Conservation (phyloP, 1,140 invertebrate genomes). For the Bilobella aurantiaca region DNA sequence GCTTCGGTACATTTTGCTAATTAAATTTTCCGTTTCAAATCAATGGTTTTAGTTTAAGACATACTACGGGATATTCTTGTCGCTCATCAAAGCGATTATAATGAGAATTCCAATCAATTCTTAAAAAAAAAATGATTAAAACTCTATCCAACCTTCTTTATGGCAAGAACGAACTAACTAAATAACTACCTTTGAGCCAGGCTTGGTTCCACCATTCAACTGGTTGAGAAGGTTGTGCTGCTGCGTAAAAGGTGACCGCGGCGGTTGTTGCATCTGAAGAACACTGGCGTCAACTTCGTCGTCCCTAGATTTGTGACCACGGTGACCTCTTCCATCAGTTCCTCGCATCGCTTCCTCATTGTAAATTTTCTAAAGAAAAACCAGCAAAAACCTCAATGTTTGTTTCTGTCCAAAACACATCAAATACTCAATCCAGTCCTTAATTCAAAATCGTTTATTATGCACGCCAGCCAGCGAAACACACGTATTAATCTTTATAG, state of each 20-base stretch:
- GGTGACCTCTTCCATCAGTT: not conserved
- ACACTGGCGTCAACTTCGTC: slow-evolving; percentile 12
- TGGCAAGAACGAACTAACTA: not conserved
- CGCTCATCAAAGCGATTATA: no score
- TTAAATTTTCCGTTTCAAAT: not conserved
- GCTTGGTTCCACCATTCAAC: slow-evolving; percentile 23
- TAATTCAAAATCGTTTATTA: no score
- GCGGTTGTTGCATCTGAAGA: slow-evolving; percentile 13
- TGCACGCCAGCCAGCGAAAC: no score
- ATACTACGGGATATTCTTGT: no score
- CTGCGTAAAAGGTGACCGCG: slow-evolving; percentile 29
- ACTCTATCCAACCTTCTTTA: not conserved
- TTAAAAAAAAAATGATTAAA: not conserved
- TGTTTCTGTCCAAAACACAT: no score
- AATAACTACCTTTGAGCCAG: slow-evolving; percentile 25
- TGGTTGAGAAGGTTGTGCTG: slow-evolving; percentile 23
- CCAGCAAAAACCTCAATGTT: slow-evolving; percentile 4
- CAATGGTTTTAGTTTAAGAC: no score
- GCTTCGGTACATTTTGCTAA: not conserved
- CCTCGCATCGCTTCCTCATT: slow-evolving; percentile 21
- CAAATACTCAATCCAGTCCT: no score
- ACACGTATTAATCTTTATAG: no score
- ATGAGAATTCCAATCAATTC: not conserved
- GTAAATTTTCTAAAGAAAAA: slow-evolving; percentile 25
- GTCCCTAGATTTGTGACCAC: not conserved